Conservation (phyloP, 2,113 vertebrate species). For the Stigmatopora nigra region DNA sequence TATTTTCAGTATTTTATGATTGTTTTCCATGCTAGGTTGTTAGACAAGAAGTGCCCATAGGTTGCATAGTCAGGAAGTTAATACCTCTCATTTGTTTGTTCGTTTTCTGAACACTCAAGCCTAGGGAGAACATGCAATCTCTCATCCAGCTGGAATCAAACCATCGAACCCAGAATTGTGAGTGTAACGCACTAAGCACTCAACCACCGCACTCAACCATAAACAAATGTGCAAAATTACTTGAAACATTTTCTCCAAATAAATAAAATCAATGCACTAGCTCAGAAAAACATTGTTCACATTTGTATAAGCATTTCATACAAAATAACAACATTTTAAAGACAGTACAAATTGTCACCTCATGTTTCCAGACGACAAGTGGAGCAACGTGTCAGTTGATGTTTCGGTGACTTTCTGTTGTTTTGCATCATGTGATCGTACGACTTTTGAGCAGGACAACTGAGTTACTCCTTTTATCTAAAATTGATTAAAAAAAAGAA, state of each 20-base stretch:
- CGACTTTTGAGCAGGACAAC: slow-evolving; percentile 48
- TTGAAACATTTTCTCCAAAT: neutral
- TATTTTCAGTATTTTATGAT: too few relatives aligned
- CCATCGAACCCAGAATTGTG: too few relatives aligned
- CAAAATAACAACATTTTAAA: neutral
- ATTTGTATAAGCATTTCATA: neutral
- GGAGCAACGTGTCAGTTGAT: slow-evolving; percentile 39
- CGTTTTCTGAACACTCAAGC: too few relatives aligned
- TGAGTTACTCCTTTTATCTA: slow-evolving; percentile 38
- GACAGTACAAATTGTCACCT: slow-evolving; percentile 28
- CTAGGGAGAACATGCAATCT: too few relatives aligned
- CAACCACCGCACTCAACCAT: too few relatives aligned
- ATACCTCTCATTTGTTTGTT: too few relatives aligned
- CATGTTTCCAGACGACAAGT: slow-evolving; percentile 37
- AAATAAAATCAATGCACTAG: neutral
- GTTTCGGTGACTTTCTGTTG: slow-evolving; percentile 25
- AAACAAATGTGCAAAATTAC: too few relatives aligned
- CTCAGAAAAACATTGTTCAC: neutral
- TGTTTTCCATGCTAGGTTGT: neutral
- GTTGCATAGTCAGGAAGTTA: too few relatives aligned
- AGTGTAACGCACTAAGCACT: too few relatives aligned
- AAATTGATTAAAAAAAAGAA: neutral
- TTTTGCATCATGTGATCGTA: slow-evolving; percentile 47
- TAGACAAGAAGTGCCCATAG: neutral
- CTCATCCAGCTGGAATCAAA: too few relatives aligned